Base-by-base conservation (phyloP, 1,140 invertebrate genomes). In the Bacillus rossius region DNA sequence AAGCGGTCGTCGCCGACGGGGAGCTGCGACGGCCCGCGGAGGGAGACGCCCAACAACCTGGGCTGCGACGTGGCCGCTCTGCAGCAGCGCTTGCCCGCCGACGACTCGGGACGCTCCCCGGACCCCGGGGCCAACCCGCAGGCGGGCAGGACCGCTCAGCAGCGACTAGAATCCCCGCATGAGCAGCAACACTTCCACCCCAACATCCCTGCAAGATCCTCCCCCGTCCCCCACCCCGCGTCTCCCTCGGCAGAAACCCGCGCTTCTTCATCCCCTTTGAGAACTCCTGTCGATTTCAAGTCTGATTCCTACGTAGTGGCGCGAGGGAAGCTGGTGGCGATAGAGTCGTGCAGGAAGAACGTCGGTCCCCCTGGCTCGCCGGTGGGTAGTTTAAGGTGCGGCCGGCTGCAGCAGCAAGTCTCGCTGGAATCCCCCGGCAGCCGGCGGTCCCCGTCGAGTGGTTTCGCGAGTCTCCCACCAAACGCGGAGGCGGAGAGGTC, bases 281-380 rank as follows among this genome's bases (percentile, higher is more conserved):
- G 37, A 22, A 54, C 52, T 42, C 37, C 20, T 16, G 25, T 17
- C 23, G 48, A 50, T 25, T 14, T 13, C 14, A 50, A 50, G 37
- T 29, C 48, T 4, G 74, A 76, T 60, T 71, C 71, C 20, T 75
- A 75, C 61, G 75, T 75, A 38, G 69, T 72, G 59, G 71, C 74
- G 22, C 69, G 74, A 60, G 73, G 73, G 38, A 71, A 75, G 66
- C 73, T 71, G 14, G 72, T 73, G 10, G 64, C 74, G 26, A 69
- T 72, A 50, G 74, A 76, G 60, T 73, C 73, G 14, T 73, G 65
- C 59, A 61, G 66, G 51, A 68, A 65, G 55, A 66, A 64, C 51
- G 47, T 66, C 42, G 29, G 14, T 10, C 29, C 56, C n/a, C 22
- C 20, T 8, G 14, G 23, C 17, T 22, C 19, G 3, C 29, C 56